These are phyloP conservation scores for Emydocephalus ijimae DNA, from an alignment of 2,113 vertebrate species.

Conservation along the genomic window DNA sequence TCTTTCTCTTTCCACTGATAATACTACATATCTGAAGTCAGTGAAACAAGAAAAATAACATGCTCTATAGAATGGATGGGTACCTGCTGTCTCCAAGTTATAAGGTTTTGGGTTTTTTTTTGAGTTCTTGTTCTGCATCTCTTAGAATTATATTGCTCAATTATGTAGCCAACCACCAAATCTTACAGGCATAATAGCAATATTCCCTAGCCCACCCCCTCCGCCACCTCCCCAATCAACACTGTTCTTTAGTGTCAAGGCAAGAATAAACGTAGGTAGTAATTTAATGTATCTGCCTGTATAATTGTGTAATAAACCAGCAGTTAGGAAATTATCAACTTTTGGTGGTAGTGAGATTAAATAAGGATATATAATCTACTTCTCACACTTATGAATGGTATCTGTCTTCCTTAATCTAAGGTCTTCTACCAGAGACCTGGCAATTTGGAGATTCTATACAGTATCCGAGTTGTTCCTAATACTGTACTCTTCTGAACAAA, in stretches of 20 bases:
- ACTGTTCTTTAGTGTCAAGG: background rate
- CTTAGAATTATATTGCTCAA: background rate
- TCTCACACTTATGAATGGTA: background rate
- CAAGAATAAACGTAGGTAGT: background rate
- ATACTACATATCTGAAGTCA: background rate
- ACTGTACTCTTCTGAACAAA: background rate
- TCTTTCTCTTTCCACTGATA: background rate
- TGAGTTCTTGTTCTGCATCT: background rate
- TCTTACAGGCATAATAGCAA: background rate
- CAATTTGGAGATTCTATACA: background rate
- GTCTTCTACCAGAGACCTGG: background rate
- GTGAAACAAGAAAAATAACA: background rate
- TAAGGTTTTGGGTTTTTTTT: background rate
- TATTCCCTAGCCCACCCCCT: background rate
- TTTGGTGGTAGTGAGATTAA: constrained; percentile 4
- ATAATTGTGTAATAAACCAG: constrained; percentile 13
- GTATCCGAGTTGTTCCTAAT: background rate
- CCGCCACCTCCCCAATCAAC: too few species aligned
- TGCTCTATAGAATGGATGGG: background rate
- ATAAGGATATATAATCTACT: background rate
- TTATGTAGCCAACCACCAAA: background rate
- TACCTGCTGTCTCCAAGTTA: background rate
- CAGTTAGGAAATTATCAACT: constrained; percentile 35
- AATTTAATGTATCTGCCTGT: background rate
- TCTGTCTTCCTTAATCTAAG: background rate